Evolutionary conservation across 2,888 invertebrate genomes (phyloP).

Genomic region (Poecilobothrus nobilitatus): DNA sequence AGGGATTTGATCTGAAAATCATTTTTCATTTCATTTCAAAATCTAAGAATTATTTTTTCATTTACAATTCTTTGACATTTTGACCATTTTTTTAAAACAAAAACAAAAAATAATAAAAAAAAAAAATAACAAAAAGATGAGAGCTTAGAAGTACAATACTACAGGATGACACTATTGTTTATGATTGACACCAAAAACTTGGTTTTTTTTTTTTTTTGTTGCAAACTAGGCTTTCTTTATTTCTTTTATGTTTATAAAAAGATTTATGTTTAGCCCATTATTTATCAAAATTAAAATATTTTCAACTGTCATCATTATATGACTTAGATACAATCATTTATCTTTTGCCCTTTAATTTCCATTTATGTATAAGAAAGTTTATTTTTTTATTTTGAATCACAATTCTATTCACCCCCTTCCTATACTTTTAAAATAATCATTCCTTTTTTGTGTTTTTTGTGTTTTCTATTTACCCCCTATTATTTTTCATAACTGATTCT

Average conservation of each 20-base stretch:
- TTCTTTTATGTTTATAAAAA: background rate
- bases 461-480: too few species aligned
- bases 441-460: too few species aligned
- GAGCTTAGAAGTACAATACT: background rate
- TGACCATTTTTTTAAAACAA: background rate
- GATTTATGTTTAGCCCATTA: background rate
- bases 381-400: too few species aligned
- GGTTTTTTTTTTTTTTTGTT: background rate
- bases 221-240: background rate
- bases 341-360: background rate
- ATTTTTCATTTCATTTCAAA: background rate
- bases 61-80: background rate
- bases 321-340: background rate
- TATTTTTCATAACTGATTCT: too few species aligned
- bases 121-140: too few species aligned
- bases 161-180: background rate
- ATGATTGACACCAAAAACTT: background rate
- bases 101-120: background rate
- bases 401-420: too few species aligned
- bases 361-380: too few species aligned
- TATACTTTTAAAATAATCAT: background rate
- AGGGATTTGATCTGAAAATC: background rate
- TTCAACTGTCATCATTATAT: conserved; percentile 2
- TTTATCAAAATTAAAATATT: conserved; percentile 1
- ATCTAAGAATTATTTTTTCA: background rate